A percentile compares a stretch with the other conserved stretches of the same genome.
These are phyloP conservation scores for Brachystomella parvula DNA, from an alignment of 1,140 invertebrate species.

Conservation along the genomic window DNA sequence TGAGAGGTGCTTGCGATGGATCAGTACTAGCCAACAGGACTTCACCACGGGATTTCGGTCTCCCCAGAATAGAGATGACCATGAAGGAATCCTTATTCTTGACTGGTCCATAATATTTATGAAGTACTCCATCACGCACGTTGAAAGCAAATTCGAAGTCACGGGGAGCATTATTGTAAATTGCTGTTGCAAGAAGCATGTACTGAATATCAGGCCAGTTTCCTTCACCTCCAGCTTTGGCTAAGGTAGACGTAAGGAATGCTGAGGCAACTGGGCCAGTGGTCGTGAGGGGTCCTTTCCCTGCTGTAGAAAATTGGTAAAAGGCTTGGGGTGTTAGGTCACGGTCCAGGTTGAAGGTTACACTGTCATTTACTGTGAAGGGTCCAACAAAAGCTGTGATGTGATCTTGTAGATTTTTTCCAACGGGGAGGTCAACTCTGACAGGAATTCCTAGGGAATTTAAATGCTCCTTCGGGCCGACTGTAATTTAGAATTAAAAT, in stretches of 20 bases:
- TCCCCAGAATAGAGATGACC: constrained; percentile 64
- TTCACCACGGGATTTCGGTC: constrained; percentile 74
- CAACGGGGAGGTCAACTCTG: constrained; percentile 18
- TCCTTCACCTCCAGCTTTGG: constrained; percentile 20
- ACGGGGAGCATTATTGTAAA: constrained; percentile 25
- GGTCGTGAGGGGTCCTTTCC: constrained; percentile 18
- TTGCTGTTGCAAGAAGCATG: constrained; percentile 22
- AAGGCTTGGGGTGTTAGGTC: constrained; percentile 13
- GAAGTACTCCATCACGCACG: constrained; percentile 20
- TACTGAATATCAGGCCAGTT: constrained; percentile 31
- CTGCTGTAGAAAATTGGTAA: background rate
- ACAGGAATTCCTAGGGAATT: constrained; percentile 10
- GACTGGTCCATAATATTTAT: constrained; percentile 25
- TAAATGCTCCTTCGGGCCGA: background rate
- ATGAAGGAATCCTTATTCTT: constrained; percentile 29
- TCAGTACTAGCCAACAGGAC: constrained; percentile 65
- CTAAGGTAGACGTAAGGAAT: constrained; percentile 9
- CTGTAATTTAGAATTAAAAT: background rate
- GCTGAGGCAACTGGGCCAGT: constrained; percentile 21
- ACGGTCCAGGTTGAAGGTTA: constrained; percentile 14
- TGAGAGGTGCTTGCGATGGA: constrained; percentile 69
- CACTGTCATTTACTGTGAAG: constrained; percentile 21
- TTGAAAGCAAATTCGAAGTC: constrained; percentile 30
- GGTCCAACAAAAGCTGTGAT: constrained; percentile 22
- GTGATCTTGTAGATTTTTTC: constrained; percentile 29